A percentile compares a stretch with the other conserved stretches of the same genome.
Evolutionary conservation across 2,888 invertebrate species (phyloP).

Genomic region (Pimpla rufipes): DNA sequence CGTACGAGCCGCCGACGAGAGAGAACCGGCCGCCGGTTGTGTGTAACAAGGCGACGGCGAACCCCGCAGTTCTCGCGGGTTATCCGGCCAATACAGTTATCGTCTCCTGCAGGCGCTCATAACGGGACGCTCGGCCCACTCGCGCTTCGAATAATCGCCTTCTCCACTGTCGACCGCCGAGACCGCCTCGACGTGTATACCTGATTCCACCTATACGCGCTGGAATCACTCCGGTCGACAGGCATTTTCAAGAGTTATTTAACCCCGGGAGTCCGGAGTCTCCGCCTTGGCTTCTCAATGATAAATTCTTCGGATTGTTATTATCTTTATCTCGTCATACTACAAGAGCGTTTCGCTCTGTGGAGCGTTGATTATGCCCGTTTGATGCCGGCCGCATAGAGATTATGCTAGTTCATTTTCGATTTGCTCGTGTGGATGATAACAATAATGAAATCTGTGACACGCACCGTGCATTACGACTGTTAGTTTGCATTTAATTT

Average conservation of each 20-base stretch:
- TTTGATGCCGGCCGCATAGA: too few relatives aligned
- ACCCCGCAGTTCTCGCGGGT: conserved; percentile 74
- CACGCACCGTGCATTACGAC: too few relatives aligned
- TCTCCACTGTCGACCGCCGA: conserved; percentile 32
- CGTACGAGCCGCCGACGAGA: neutral
- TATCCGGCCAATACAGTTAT: conserved; percentile 84
- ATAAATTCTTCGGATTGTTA: neutral
- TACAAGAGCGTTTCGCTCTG: too few relatives aligned
- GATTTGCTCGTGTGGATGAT: too few relatives aligned
- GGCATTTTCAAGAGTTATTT: conserved; percentile 37
- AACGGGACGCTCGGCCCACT: conserved; percentile 83
- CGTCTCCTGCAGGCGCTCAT: conserved; percentile 78
- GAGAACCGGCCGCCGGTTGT: conserved; percentile 30
- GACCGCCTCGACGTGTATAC: neutral
- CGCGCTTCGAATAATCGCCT: conserved; percentile 77
- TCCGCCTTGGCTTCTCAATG: neutral
- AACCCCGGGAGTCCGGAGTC: neutral
- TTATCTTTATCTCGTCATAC: neutral
- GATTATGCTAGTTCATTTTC: too few relatives aligned
- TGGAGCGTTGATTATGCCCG: too few relatives aligned
- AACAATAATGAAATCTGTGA: too few relatives aligned
- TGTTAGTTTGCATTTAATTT: too few relatives aligned
- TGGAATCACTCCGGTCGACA: neutral
- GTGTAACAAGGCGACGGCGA: conserved; percentile 39
- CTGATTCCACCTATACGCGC: neutral